These are phyloP conservation scores for Psittacula derbiana DNA, from an alignment of 2,797 vertebrate genomes.

Conservation along the genomic window DNA sequence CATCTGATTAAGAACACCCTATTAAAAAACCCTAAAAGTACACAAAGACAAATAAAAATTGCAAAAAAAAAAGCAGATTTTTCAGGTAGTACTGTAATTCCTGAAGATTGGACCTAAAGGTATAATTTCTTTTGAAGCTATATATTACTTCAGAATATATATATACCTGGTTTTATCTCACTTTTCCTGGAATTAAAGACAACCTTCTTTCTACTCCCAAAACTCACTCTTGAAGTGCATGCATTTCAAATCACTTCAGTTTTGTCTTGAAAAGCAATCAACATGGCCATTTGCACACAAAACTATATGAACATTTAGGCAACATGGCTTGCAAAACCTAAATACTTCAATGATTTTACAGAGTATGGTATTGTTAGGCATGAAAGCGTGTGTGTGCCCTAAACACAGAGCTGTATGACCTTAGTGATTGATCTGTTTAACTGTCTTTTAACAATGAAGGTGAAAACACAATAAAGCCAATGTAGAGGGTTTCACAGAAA, in stretches of 20 bases:
- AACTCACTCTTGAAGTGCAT: not conserved
- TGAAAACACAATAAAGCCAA: not conserved
- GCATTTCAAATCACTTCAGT: not conserved
- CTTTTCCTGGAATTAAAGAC: not conserved
- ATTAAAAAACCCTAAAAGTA: not conserved
- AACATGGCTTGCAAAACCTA: not conserved
- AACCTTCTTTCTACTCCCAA: not conserved
- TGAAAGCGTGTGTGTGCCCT: not conserved
- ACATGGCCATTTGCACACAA: not conserved
- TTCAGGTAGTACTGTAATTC: not conserved
- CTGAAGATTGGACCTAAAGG: not conserved
- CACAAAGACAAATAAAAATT: not conserved
- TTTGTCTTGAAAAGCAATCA: not conserved
- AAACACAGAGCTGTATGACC: not conserved
- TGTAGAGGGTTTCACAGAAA: not conserved
- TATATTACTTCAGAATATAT: not conserved
- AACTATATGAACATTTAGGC: not conserved
- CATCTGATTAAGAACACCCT: not conserved
- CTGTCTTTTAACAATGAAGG: not conserved
- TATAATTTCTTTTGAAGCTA: not conserved
- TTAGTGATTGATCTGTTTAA: not conserved
- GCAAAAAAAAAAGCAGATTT: too few species aligned
- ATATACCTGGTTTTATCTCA: fast-evolving
- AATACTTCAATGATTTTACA: not conserved
- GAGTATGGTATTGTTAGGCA: not conserved